Percentiles rank a stretch among this genome's conserved stretches.
These are phyloP conservation scores for Pluvialis apricaria DNA, from an alignment of 2,113 vertebrate species.

Conservation along the genomic window DNA sequence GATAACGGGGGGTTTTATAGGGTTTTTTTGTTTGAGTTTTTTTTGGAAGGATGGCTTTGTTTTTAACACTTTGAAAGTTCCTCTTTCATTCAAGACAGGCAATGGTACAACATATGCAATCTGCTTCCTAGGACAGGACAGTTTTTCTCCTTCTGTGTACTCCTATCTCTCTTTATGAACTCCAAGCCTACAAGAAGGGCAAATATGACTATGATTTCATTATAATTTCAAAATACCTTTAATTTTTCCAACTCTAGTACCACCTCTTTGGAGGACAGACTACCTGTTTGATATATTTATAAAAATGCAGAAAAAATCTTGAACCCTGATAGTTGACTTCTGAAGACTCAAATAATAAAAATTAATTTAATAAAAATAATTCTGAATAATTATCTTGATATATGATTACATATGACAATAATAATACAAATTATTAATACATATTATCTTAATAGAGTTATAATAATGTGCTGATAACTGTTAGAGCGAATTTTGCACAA, in stretches of 20 bases:
- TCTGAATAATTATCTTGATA: not conserved
- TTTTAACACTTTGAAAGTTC: not conserved
- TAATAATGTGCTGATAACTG: not conserved
- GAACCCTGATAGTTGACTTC: not conserved
- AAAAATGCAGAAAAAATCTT: not conserved
- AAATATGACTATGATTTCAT: not conserved
- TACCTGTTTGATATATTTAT: not conserved
- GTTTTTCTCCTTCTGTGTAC: not conserved
- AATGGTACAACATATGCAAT: not conserved
- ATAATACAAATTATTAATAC: not conserved
- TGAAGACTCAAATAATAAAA: not conserved
- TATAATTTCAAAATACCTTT: not conserved
- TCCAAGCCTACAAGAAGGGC: not conserved
- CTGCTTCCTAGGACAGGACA: not conserved
- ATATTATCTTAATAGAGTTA: not conserved
- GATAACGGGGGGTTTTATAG: accelerated
- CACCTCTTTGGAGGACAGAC: not conserved
- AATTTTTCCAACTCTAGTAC: not conserved
- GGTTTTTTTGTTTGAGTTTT: not conserved
- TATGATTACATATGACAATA: not conserved
- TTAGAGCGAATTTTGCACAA: not conserved
- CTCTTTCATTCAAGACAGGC: not conserved
- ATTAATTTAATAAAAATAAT: not conserved
- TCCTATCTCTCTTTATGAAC: not conserved
- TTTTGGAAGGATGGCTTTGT: accelerated